Conservation (phyloP, 2,113 vertebrate species). For the Pagrus major region DNA sequence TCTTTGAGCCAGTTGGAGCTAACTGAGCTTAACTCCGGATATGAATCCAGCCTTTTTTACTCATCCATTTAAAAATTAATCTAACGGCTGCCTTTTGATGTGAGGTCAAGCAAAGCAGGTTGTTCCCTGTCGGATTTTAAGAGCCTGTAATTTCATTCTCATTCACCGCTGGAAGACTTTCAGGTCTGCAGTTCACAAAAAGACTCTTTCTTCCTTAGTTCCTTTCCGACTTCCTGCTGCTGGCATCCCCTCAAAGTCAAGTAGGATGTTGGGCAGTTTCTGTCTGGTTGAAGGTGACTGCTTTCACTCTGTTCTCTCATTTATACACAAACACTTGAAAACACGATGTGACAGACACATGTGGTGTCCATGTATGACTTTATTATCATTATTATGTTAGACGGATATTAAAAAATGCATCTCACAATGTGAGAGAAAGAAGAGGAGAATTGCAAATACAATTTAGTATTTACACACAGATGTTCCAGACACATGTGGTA, state of each 20-base stretch:
- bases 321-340: conserved; percentile 1
- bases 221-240: conserved; percentile 62
- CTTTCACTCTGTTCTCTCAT: conserved; percentile 17
- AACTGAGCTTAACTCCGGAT: conserved; percentile 21
- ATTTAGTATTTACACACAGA: too few relatives aligned
- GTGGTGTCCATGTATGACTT: conserved; percentile 15
- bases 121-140: conserved; percentile 21
- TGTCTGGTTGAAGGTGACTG: conserved; percentile 27
- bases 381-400: conserved; percentile 8
- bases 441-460: conserved; percentile 26
- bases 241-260: conserved; percentile 69
- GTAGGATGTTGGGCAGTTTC: conserved; percentile 47
- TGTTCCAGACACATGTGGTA: conserved; percentile 30
- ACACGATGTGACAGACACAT: conserved; percentile 17
- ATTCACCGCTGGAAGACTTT: conserved; percentile 53
- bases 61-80: conserved; percentile 16
- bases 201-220: conserved; percentile 68
- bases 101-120: conserved; percentile 44
- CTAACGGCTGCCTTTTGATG: conserved; percentile 45
- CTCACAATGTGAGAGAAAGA: background rate
- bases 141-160: conserved; percentile 64
- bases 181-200: conserved; percentile 59
- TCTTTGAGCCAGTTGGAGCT: background rate
- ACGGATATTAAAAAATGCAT: conserved; percentile 16
- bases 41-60: conserved; percentile 36